Evolutionary conservation across 2,888 invertebrate species (phyloP).

Genomic region (Macrosiphum euphorbiae): DNA sequence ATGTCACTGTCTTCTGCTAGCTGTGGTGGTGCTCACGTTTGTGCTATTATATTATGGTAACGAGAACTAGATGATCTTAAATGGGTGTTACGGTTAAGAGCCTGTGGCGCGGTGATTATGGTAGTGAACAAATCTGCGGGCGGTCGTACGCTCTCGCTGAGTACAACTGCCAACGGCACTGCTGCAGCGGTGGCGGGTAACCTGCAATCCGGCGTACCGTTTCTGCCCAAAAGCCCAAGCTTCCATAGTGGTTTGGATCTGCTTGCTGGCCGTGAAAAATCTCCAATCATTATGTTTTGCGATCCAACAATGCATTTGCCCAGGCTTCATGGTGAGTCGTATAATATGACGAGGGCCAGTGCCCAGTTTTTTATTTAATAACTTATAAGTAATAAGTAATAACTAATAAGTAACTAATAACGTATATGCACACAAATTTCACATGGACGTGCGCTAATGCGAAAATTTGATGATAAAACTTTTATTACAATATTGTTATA

Average conservation of each 20-base stretch:
- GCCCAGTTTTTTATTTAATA: neutral
- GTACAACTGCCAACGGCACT: constrained; percentile 44
- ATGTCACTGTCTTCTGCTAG: neutral
- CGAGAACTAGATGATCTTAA: constrained; percentile 49
- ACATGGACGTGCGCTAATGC: neutral
- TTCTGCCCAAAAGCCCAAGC: constrained; percentile 80
- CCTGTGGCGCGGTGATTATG: constrained; percentile 59
- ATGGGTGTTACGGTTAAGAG: constrained; percentile 60
- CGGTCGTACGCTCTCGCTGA: constrained; percentile 56
- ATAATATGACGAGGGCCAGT: neutral
- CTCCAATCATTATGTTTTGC: constrained; percentile 65
- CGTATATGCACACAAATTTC: neutral
- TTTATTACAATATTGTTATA: neutral
- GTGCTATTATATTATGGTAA: constrained; percentile 1
- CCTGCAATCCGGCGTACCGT: constrained; percentile 38
- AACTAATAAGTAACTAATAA: no score
- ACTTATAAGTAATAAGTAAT: no score
- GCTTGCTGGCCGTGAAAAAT: constrained; percentile 76
- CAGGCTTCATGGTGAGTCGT: constrained; percentile 61
- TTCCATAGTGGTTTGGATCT: constrained; percentile 89
- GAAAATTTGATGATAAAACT: neutral
- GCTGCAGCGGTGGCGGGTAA: constrained; percentile 35
- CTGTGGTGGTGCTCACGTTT: neutral
- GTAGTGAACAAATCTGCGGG: constrained; percentile 62
- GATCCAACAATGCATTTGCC: constrained; percentile 56